These are phyloP conservation scores for Lerista edwardsae DNA, from an alignment of 2,797 vertebrate species.

Conservation along the genomic window DNA sequence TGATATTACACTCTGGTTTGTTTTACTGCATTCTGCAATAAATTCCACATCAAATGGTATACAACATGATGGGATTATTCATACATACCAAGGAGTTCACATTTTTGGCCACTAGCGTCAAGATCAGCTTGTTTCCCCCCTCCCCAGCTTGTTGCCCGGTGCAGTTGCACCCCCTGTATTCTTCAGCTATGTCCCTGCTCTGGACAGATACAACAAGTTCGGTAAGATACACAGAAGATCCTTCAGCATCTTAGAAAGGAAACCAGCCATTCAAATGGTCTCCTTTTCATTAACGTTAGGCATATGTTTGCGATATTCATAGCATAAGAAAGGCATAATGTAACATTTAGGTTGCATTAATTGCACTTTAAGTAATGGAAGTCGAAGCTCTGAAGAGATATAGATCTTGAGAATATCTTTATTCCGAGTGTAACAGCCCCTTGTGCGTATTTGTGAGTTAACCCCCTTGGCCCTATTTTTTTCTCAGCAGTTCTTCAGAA, in stretches of 20 bases:
- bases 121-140: no score
- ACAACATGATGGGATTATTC: no score
- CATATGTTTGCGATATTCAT: conserved; percentile 29
- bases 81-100: no score
- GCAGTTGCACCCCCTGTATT: no score
- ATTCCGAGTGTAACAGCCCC: conserved; percentile 9
- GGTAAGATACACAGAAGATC: conserved; percentile 13
- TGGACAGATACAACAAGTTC: background rate
- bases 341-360: conserved; percentile 36
- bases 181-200: no score
- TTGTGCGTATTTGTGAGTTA: conserved; percentile 38
- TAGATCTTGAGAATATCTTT: conserved; percentile 38
- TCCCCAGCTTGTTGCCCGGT: no score
- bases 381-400: conserved; percentile 43
- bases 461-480: background rate
- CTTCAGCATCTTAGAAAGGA: background rate
- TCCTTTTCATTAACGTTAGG: conserved; percentile 47
- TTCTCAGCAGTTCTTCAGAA: conserved; percentile 9
- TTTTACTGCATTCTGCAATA: no score
- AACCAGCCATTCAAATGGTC: conserved; percentile 21
- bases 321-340: conserved; percentile 29
- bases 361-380: conserved; percentile 38
- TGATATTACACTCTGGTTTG: no score
- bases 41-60: no score
- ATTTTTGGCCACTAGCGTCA: no score